Evolutionary conservation across 2,797 vertebrate species (phyloP).

Genomic region (Microcaecilia unicolor): DNA sequence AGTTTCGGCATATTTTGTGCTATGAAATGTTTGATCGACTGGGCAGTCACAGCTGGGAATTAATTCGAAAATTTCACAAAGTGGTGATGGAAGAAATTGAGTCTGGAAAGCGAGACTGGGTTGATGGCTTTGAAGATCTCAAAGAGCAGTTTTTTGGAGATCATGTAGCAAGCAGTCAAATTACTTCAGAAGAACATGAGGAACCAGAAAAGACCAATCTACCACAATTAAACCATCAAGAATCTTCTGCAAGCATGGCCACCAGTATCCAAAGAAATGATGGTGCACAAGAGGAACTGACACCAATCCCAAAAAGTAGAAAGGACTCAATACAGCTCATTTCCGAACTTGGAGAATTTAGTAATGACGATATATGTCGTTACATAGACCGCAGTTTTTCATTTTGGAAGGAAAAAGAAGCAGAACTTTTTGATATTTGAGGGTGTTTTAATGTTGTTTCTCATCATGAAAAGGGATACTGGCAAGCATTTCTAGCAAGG

Average conservation of each 20-base stretch:
- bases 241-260: constrained; percentile 9
- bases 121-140: constrained; percentile 83
- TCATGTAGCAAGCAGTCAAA: not conserved
- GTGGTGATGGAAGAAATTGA: constrained; percentile 80
- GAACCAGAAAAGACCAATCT: constrained; percentile 22
- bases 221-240: constrained; percentile 3
- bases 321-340: constrained; percentile 69
- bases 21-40: constrained; percentile 96
- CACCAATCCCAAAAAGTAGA: constrained; percentile 9
- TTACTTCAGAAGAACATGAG: not conserved
- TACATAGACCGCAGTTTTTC: constrained; percentile 96
- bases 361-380: constrained; percentile 86
- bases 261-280: not conserved
- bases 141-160: constrained; percentile 78
- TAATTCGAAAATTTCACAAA: constrained; percentile 80
- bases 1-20: constrained; percentile 90
- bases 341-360: constrained; percentile 87
- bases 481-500: constrained; percentile 4
- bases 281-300: constrained; percentile 11
- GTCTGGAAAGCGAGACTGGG: constrained; percentile 70
- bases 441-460: not conserved
- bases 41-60: constrained; percentile 82
- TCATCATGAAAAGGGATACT: not conserved
- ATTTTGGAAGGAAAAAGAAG: constrained; percentile 96
- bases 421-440: constrained; percentile 81